phyloP scores from a whole-genome alignment of 2,113 vertebrate species.

The Phalacrocorax carbo region DNA sequence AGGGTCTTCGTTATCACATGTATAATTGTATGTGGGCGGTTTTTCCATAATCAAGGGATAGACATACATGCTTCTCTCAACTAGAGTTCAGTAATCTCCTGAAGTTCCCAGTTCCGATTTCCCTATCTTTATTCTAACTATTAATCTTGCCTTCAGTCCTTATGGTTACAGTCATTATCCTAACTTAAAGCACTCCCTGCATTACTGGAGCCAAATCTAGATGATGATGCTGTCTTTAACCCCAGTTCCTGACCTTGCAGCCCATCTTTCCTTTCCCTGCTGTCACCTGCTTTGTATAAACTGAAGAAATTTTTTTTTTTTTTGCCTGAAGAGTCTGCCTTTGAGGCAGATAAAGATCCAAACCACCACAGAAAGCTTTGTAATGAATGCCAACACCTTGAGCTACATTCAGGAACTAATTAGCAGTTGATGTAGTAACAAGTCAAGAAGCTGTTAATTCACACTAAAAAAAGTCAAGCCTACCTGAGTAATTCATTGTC shows the following conservation, averaged over 20 bases:
- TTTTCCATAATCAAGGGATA: not conserved
- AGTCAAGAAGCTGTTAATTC: conserved; percentile 66
- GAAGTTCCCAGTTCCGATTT: not conserved
- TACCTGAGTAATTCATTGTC: conserved; percentile 37
- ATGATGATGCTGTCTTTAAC: not conserved
- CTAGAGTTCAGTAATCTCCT: not conserved
- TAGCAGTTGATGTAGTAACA: conserved; percentile 67
- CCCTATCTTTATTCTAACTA: not conserved
- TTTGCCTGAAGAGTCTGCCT: conserved; percentile 50
- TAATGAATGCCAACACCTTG: conserved; percentile 66
- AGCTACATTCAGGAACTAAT: conserved; percentile 67
- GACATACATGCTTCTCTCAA: accelerated
- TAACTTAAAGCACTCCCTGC: not conserved
- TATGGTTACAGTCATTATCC: not conserved
- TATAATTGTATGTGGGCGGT: not conserved
- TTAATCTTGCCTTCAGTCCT: not conserved
- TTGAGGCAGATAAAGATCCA: conserved; percentile 64
- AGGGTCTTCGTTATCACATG: not conserved
- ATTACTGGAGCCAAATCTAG: not conserved
- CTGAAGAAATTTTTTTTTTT: not conserved
- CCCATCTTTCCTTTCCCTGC: not conserved
- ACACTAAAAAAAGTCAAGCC: conserved; percentile 5
- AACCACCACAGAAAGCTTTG: conserved; percentile 53
- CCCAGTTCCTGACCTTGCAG: not conserved
- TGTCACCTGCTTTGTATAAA: conserved; percentile 10